These are phyloP conservation scores for Balaenoptera acutorostrata DNA, from an alignment of 2,113 vertebrate species.

Conservation along the genomic window DNA sequence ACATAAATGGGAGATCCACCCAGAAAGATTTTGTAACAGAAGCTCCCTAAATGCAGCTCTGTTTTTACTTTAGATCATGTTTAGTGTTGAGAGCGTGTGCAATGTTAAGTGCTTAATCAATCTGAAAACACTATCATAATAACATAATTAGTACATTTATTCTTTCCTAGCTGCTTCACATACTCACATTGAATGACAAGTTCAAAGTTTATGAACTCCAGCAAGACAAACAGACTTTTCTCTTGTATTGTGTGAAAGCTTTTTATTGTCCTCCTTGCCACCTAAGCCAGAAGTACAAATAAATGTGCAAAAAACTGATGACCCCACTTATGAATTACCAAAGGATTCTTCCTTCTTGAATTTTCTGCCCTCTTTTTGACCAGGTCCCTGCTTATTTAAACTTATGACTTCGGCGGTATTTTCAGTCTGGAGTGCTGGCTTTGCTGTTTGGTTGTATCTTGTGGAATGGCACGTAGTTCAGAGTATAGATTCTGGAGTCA, in stretches of 20 bases:
- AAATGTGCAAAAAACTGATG: neutral
- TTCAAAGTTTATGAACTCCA: slow-evolving; percentile 50
- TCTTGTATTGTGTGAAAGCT: slow-evolving; percentile 22
- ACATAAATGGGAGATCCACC: neutral
- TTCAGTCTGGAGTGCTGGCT: neutral
- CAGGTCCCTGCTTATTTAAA: slow-evolving; percentile 41
- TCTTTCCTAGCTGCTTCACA: slow-evolving; percentile 39
- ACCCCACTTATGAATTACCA: neutral
- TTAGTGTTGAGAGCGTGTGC: neutral
- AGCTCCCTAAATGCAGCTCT: neutral
- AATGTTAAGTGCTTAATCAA: slow-evolving; percentile 16
- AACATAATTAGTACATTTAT: slow-evolving; percentile 34
- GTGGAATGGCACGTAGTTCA: neutral
- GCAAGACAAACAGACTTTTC: slow-evolving; percentile 17
- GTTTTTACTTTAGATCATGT: neutral
- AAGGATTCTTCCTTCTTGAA: neutral
- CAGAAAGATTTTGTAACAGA: neutral
- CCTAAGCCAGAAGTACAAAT: slow-evolving; percentile 17
- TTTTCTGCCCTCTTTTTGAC: neutral
- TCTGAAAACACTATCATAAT: slow-evolving; percentile 25
- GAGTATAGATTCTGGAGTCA: neutral
- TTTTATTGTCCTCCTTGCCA: slow-evolving; percentile 39
- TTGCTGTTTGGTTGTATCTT: neutral
- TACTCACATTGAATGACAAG: slow-evolving; percentile 24
- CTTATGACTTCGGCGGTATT: neutral